Conservation (phyloP, 2,888 invertebrate species). For the Tipula helvola region DNA sequence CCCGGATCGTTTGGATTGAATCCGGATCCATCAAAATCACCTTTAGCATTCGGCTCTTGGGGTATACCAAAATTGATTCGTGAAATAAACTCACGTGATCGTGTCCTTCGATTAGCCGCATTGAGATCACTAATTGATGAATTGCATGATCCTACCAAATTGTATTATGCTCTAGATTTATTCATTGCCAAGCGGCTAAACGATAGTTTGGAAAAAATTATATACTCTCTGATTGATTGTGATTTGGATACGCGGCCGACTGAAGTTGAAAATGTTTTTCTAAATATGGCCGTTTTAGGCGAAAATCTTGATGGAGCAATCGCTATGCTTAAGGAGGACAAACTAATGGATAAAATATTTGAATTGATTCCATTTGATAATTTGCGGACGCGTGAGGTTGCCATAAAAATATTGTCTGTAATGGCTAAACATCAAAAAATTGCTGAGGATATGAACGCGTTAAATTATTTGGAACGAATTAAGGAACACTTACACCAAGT, state of each 20-base stretch:
- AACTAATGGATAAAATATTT: slow-evolving; percentile 10
- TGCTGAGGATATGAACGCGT: slow-evolving; percentile 17
- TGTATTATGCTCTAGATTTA: neutral
- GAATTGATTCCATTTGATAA: slow-evolving; percentile 11
- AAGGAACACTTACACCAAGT: slow-evolving; percentile 19
- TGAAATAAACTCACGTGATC: neutral
- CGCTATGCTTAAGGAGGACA: slow-evolving; percentile 7
- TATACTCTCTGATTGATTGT: neutral
- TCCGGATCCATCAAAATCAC: slow-evolving; percentile 14
- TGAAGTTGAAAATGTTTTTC: neutral
- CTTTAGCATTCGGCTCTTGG: slow-evolving; percentile 25
- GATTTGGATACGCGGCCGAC: neutral
- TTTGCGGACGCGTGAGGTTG: neutral
- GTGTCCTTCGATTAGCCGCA: neutral
- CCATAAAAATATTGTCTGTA: neutral
- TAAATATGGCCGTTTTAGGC: slow-evolving; percentile 10
- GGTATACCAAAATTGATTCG: slow-evolving; percentile 24
- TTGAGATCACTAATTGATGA: neutral
- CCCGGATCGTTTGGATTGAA: slow-evolving; percentile 7
- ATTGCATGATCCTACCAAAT: neutral
- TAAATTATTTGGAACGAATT: slow-evolving; percentile 20
- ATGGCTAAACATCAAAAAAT: slow-evolving; percentile 10
- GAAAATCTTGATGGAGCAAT: slow-evolving; percentile 6
- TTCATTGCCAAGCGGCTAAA: neutral
- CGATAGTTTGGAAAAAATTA: neutral